Base-by-base conservation (phyloP, 2,797 vertebrate genomes). In the Sebastolobus alascanus region DNA sequence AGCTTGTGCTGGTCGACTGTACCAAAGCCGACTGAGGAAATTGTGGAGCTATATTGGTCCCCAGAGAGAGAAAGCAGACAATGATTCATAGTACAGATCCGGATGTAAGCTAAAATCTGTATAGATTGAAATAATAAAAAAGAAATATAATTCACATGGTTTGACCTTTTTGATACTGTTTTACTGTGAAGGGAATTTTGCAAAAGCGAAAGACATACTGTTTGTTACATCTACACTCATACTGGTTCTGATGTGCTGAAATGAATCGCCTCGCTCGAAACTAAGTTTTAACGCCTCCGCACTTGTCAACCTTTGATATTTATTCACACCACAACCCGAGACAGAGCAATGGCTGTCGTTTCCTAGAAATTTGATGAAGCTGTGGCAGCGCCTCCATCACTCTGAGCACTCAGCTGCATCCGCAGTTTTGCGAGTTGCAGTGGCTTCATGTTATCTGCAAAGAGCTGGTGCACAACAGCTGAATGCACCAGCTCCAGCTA, bases 351-450 rank as follows among this genome's bases (percentile, higher is more conserved):
- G 10, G 61, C 68, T 90, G 73, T 73, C 3, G 75, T 93, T 92
- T 94, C 89, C 91, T 94, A 82, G 92, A 93, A 95, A 86, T 93
- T 58, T 8, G 64, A 55, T 37, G 37, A 35, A 20, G 27, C 63
- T n/a, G 68, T 22, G 20, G 58, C 37, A 63, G n/a, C 71, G 11
- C 60, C 73, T 73, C 43, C 14, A 8, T 60, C 11, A 2, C 37
- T 3, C 67, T 0, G 35, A 69, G 68, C 38, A 1, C 73, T 70
- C 31, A 37, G 80, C 75, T 90, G 85, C 82, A 83, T 64, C 84
- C 0, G 46, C 79, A 86, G 29, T 33, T 72, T 55, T 64, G 66
- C 43, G 5, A 43, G 29, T 10, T 78, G 74, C 82, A 75, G 55
- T 4, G 22, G 22, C 9, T 7, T 18, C 0, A 1, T 29, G 35